Evolutionary conservation across 2,888 invertebrate genomes (phyloP).

Genomic region (Agriopis leucophaearia): DNA sequence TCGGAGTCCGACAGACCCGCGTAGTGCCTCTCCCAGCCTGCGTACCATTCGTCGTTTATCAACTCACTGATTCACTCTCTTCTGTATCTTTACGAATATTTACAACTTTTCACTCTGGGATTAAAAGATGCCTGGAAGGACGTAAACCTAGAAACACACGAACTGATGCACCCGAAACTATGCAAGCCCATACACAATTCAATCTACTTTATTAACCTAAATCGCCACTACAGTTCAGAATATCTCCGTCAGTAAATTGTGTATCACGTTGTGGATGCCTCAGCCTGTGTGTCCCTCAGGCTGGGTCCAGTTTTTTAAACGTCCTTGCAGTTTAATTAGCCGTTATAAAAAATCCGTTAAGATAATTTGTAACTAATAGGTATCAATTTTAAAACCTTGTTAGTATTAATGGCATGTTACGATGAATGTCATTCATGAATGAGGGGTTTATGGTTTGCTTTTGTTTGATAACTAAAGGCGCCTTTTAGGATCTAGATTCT

Average conservation of each 20-base stretch:
- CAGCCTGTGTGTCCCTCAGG: not conserved
- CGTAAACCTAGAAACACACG: not conserved
- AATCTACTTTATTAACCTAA: too few relatives aligned
- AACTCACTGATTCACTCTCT: not conserved
- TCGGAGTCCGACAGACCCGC: slow-evolving; percentile 95
- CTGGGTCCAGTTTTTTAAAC: not conserved
- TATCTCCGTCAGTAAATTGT: too few relatives aligned
- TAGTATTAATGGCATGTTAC: slow-evolving; percentile 18
- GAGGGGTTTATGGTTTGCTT: slow-evolving; percentile 16
- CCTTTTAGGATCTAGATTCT: slow-evolving; percentile 21
- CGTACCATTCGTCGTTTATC: slow-evolving; percentile 28
- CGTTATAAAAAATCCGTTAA: too few relatives aligned
- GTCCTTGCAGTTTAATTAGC: not conserved
- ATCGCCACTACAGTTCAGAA: not conserved
- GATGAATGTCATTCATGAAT: slow-evolving; percentile 13
- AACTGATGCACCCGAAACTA: not conserved
- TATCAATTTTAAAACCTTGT: slow-evolving; percentile 2
- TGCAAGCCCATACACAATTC: too few relatives aligned
- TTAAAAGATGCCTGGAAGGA: too few relatives aligned
- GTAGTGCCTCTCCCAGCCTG: slow-evolving; percentile 93
- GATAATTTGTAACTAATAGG: not conserved
- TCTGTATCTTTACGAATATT: not conserved
- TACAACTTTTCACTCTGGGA: not conserved
- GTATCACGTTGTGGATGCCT: not conserved
- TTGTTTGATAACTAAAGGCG: slow-evolving; percentile 20